A percentile compares a stretch with the other conserved stretches of the same genome.
These are phyloP conservation scores for Merops nubicus DNA, from an alignment of 2,113 vertebrate species.

Conservation along the genomic window DNA sequence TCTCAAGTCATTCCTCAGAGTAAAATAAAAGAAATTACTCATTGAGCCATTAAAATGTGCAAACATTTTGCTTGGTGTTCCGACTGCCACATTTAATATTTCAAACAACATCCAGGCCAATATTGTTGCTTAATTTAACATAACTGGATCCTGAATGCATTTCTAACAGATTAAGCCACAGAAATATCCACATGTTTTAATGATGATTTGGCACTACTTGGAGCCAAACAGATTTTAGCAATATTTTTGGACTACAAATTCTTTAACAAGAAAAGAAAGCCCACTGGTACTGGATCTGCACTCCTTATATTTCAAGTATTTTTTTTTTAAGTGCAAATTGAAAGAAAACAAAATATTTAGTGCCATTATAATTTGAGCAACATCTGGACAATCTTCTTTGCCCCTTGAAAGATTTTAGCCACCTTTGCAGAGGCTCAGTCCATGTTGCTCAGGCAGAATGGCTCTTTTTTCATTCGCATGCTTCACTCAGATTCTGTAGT, in stretches of 20 bases:
- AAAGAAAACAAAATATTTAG: conserved; percentile 6
- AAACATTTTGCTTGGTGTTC: conserved; percentile 58
- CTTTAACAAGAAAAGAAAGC: conserved; percentile 3
- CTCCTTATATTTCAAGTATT: not conserved
- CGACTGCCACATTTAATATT: conserved; percentile 57
- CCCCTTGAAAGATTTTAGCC: not conserved
- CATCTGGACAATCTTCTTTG: conserved; percentile 45
- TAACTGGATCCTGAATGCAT: conserved; percentile 39
- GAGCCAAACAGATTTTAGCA: conserved; percentile 58
- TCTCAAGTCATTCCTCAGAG: not conserved
- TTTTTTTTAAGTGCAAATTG: not conserved
- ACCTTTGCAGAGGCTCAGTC: conserved; percentile 2
- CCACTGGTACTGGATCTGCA: not conserved
- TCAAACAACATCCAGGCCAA: conserved; percentile 62
- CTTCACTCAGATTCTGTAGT: conserved; percentile 37
- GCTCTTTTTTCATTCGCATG: conserved; percentile 33
- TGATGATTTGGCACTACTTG: conserved; percentile 9
- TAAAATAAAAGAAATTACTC: not conserved
- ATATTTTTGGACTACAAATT: conserved; percentile 38
- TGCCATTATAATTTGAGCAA: not conserved
- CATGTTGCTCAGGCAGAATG: conserved; percentile 21
- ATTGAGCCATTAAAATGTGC: conserved; percentile 40
- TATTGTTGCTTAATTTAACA: conserved; percentile 64
- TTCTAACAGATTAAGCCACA: conserved; percentile 62
- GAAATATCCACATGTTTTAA: conserved; percentile 66